These are phyloP conservation scores for Brachypodius melanocephalos DNA, from an alignment of 2,113 vertebrate species.

Conservation along the genomic window DNA sequence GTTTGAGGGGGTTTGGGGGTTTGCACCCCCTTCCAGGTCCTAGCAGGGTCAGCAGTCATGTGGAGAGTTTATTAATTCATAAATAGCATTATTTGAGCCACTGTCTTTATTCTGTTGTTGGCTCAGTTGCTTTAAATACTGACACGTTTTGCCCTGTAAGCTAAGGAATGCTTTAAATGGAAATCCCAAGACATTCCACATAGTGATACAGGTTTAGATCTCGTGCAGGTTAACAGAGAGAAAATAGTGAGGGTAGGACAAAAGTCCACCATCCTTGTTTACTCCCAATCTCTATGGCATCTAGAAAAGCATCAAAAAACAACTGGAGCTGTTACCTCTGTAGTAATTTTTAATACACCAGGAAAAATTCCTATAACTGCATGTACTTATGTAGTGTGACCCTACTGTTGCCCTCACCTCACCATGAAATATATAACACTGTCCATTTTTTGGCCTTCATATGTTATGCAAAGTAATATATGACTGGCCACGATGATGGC, in stretches of 20 bases:
- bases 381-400: accelerated
- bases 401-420: neutral
- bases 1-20: neutral
- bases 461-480: neutral
- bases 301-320: neutral
- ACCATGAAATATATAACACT: neutral
- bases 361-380: neutral
- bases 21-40: neutral
- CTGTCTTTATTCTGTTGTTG: neutral
- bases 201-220: neutral
- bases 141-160: neutral
- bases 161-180: neutral
- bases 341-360: neutral
- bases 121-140: neutral
- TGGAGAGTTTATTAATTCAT: neutral
- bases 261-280: neutral
- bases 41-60: neutral
- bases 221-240: neutral
- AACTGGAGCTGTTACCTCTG: neutral
- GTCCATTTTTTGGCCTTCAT: neutral
- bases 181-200: neutral
- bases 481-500: neutral
- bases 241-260: neutral
- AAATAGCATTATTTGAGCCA: neutral
- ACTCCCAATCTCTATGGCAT: neutral